A percentile compares a stretch with the other conserved stretches of the same genome.
Evolutionary conservation across 1,140 invertebrate genomes (phyloP).

Genomic region (Magallana angulata): DNA sequence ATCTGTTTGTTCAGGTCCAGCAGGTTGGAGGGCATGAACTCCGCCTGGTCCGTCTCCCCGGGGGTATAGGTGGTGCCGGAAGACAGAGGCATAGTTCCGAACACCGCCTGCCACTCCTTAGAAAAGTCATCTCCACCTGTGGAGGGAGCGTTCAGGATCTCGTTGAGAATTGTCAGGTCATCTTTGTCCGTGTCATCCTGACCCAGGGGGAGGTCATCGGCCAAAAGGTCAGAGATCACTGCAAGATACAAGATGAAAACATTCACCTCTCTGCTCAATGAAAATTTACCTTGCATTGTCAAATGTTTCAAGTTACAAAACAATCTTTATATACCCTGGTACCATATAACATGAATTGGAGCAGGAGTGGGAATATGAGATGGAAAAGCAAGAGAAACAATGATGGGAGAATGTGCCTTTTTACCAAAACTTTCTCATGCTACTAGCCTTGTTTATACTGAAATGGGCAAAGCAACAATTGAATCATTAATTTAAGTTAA

Average conservation of each 20-base stretch:
- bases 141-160: conserved; percentile 79
- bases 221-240: conserved; percentile 74
- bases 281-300: no score
- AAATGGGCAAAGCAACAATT: no score
- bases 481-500: no score
- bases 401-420: no score
- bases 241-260: background rate
- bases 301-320: no score
- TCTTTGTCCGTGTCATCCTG: conserved; percentile 79
- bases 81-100: conserved; percentile 67
- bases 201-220: conserved; percentile 71
- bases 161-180: conserved; percentile 80
- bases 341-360: no score
- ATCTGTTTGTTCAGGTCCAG: conserved; percentile 77
- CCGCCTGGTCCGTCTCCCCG: conserved; percentile 69
- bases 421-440: no score
- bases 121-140: conserved; percentile 76
- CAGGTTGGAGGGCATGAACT: conserved; percentile 81
- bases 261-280: no score
- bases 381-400: no score
- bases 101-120: conserved; percentile 77
- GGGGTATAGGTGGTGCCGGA: conserved; percentile 61
- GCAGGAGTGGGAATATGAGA: no score
- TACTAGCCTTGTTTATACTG: no score
- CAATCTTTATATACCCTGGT: no score